Evolutionary conservation across 35 echinoderm and acorn worm species (phyloP).

Genomic region (Lytechinus variegatus): DNA sequence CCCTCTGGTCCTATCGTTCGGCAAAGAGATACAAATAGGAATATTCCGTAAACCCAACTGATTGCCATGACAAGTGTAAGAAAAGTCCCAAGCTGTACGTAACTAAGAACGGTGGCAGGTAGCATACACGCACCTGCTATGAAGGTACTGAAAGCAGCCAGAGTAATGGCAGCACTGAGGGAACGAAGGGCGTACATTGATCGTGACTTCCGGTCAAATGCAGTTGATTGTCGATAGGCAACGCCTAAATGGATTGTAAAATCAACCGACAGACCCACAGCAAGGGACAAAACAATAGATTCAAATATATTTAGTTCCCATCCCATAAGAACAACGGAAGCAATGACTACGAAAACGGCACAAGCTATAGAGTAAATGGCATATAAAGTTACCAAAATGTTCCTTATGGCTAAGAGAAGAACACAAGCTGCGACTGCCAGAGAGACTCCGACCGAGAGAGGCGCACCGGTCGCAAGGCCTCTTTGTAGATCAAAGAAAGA

Average conservation of each 20-base stretch:
- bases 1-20: slow-evolving; percentile 69
- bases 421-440: slow-evolving; percentile 66
- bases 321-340: slow-evolving; percentile 71
- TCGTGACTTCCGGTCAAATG: slow-evolving; percentile 51
- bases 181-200: slow-evolving; percentile 54
- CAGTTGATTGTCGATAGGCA: slow-evolving; percentile 48
- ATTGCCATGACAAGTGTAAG: slow-evolving; percentile 76
- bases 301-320: slow-evolving; percentile 93
- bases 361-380: slow-evolving; percentile 77
- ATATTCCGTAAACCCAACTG: slow-evolving; percentile 79
- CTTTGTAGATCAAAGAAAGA: slow-evolving; percentile 77
- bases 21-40: slow-evolving; percentile 84
- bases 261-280: slow-evolving; percentile 88
- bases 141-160: slow-evolving; percentile 78
- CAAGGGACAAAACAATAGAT: slow-evolving; percentile 75
- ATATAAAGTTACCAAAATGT: slow-evolving; percentile 68
- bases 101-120: slow-evolving; percentile 68
- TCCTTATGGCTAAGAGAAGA: slow-evolving; percentile 68
- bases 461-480: slow-evolving; percentile 51
- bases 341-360: slow-evolving; percentile 68
- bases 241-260: slow-evolving; percentile 86
- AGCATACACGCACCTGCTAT: slow-evolving; percentile 72
- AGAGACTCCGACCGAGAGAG: slow-evolving; percentile 62
- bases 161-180: slow-evolving; percentile 61
- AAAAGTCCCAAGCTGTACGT: slow-evolving; percentile 77